Conservation (phyloP, 1,140 invertebrate species). For the Bicyclus anynana region DNA sequence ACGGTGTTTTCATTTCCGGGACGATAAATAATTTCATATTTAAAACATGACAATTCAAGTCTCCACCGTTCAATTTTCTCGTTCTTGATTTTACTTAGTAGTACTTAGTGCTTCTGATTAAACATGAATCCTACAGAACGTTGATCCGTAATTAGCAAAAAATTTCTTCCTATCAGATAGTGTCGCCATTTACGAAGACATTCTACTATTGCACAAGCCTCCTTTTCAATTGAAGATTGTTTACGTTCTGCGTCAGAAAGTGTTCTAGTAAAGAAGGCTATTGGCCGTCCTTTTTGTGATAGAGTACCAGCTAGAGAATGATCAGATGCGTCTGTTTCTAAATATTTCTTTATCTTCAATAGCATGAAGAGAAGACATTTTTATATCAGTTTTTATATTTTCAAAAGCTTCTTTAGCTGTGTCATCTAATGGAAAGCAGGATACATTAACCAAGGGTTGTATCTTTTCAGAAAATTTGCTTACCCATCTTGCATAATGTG, state of each 20-base stretch:
- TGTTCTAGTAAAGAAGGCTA: slow-evolving; percentile 29
- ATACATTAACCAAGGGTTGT: background rate
- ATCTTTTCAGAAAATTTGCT: background rate
- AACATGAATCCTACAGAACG: slow-evolving; percentile 30
- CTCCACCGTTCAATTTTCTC: slow-evolving; percentile 62
- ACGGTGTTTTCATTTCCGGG: slow-evolving; percentile 45
- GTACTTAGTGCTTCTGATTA: slow-evolving; percentile 13
- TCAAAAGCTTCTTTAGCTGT: no score
- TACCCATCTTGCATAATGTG: background rate
- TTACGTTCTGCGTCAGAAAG: slow-evolving; percentile 17
- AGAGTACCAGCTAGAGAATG: slow-evolving; percentile 60
- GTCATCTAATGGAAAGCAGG: background rate
- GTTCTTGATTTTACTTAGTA: slow-evolving; percentile 38
- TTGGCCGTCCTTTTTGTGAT: slow-evolving; percentile 38
- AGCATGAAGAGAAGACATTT: background rate
- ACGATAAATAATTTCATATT: slow-evolving; percentile 40
- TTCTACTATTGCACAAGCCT: slow-evolving; percentile 25
- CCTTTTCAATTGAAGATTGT: slow-evolving; percentile 31
- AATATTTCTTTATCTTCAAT: slow-evolving; percentile 27
- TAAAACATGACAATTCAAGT: slow-evolving; percentile 49
- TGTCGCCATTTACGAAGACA: slow-evolving; percentile 22
- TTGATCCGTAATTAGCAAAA: slow-evolving; percentile 26
- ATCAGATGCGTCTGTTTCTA: slow-evolving; percentile 65
- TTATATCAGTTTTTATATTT: background rate
- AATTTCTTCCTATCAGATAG: slow-evolving; percentile 23